Evolutionary conservation across 2,113 vertebrate species (phyloP).

Genomic region (Zosterops lateralis): DNA sequence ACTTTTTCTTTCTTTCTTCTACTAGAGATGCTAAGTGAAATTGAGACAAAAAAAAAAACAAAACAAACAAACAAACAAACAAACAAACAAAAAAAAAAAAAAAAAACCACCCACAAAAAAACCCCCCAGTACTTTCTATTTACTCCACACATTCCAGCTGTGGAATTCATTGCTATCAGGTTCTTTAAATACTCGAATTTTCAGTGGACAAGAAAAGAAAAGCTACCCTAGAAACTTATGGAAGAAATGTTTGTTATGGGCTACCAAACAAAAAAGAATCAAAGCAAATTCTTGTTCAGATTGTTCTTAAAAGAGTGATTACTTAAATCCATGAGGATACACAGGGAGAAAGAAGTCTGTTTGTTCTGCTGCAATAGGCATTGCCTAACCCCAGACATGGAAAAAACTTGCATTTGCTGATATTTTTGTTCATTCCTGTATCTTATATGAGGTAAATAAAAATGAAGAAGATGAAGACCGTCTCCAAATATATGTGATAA

Average conservation of each 20-base stretch:
- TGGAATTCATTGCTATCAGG: background rate
- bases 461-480: background rate
- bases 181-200: background rate
- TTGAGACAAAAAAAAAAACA: background rate
- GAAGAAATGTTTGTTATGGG: background rate
- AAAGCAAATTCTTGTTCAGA: background rate
- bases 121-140: background rate
- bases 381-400: background rate
- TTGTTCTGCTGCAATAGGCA: background rate
- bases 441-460: background rate
- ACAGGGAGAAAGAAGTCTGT: background rate
- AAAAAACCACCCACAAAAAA: background rate
- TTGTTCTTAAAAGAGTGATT: background rate
- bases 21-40: background rate
- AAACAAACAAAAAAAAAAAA: background rate
- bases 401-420: background rate
- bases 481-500: background rate
- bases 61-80: background rate
- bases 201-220: background rate
- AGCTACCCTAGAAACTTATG: background rate
- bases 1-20: background rate
- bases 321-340: background rate
- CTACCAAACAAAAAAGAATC: background rate
- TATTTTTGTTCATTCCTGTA: background rate
- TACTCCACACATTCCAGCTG: background rate